Evolutionary conservation across 2,888 invertebrate genomes (phyloP).

Genomic region (Gnatocerus cornutus): DNA sequence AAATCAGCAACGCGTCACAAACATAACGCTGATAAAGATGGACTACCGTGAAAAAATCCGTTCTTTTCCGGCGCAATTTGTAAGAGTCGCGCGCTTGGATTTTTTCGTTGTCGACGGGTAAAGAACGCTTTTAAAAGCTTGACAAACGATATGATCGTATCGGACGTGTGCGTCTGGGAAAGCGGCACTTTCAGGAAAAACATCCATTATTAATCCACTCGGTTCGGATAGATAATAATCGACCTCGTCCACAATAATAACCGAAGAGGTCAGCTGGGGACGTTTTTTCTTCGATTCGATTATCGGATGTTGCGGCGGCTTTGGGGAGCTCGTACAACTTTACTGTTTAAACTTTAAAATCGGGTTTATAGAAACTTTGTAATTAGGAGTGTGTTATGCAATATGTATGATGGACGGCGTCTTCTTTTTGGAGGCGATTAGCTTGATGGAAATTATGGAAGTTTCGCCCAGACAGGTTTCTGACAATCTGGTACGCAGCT

Average conservation of each 20-base stretch:
- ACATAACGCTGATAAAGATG: slow-evolving; percentile 22
- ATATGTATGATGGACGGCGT: not conserved
- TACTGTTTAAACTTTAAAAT: not conserved
- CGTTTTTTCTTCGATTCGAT: slow-evolving; percentile 22
- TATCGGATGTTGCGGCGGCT: slow-evolving; percentile 1
- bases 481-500: no score
- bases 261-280: slow-evolving; percentile 19
- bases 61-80: slow-evolving; percentile 39
- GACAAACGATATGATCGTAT: slow-evolving; percentile 46
- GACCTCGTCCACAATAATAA: slow-evolving; percentile 11
- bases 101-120: slow-evolving; percentile 40
- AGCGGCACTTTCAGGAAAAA: slow-evolving; percentile 26
- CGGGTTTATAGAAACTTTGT: slow-evolving; percentile 9
- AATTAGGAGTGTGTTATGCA: not conserved
- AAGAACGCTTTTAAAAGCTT: slow-evolving; percentile 43
- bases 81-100: slow-evolving; percentile 39
- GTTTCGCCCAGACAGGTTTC: no score
- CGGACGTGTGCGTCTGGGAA: slow-evolving; percentile 38
- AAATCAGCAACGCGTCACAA: slow-evolving; percentile 9
- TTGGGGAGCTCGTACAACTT: not conserved
- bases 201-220: slow-evolving; percentile 45
- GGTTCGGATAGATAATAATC: slow-evolving; percentile 27
- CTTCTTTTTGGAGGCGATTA: no score
- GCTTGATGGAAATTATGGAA: no score
- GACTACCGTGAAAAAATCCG: slow-evolving; percentile 40